Percentiles rank a stretch among this genome's conserved stretches.
Conservation (phyloP, 1,140 invertebrate species). For the Trichonephila clavata region DNA sequence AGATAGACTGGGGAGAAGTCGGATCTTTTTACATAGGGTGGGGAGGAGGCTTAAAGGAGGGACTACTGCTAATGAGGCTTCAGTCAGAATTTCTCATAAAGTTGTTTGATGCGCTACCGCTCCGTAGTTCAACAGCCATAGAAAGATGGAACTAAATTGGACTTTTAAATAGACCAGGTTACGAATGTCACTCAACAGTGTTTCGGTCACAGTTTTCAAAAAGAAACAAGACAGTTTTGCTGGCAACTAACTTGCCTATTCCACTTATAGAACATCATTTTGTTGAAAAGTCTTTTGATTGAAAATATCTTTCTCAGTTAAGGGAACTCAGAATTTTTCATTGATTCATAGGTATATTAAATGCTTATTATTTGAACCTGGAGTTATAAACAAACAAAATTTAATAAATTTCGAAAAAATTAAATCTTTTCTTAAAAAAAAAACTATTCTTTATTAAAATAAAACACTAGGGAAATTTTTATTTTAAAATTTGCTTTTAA, state of each 20-base stretch:
- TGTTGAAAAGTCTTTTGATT: no score
- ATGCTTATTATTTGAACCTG: no score
- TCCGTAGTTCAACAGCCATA: neutral
- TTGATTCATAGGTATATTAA: no score
- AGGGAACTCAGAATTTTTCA: no score
- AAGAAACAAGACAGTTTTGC: neutral
- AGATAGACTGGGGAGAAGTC: neutral
- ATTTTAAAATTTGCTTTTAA: no score
- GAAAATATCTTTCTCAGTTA: no score
- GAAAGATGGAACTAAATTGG: neutral
- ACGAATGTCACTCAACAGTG: neutral
- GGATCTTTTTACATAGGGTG: neutral
- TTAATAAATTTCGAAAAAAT: no score
- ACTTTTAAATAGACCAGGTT: slow-evolving; percentile 12
- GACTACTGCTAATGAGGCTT: neutral
- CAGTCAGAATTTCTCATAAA: slow-evolving; percentile 18
- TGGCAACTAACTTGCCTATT: neutral
- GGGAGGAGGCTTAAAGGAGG: neutral
- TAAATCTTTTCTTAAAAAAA: no score
- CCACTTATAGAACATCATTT: no score
- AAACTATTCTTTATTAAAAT: no score
- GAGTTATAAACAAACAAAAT: no score
- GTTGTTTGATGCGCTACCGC: neutral
- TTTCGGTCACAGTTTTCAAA: neutral
- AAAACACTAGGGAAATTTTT: no score